Conservation (phyloP, 2,888 invertebrate species). For the Acleris sparsana region DNA sequence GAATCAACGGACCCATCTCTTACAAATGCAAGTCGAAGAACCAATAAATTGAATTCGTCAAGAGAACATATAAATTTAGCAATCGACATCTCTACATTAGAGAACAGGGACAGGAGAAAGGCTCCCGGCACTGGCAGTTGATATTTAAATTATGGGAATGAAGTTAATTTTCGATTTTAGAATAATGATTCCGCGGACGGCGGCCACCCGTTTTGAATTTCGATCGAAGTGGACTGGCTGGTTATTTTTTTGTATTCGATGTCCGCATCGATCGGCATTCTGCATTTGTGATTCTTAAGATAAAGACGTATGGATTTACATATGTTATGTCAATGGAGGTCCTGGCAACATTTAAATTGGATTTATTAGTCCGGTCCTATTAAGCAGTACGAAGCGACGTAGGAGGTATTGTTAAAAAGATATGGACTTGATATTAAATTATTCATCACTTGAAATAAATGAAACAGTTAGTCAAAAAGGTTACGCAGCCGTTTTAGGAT, state of each 20-base stretch:
- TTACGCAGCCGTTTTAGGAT: constrained; percentile 18
- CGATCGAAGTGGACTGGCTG: constrained; percentile 65
- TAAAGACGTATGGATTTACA: constrained; percentile 83
- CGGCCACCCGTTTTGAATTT: constrained; percentile 78
- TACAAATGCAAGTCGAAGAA: constrained; percentile 45
- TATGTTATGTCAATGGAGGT: constrained; percentile 80
- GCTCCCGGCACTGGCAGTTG: constrained; percentile 48
- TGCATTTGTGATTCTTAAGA: constrained; percentile 79
- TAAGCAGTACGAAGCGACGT: constrained; percentile 66
- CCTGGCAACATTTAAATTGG: constrained; percentile 79
- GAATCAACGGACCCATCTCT: constrained; percentile 51
- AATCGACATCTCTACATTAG: constrained; percentile 70
- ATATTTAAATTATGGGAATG: constrained; percentile 82
- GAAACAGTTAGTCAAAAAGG: constrained; percentile 10
- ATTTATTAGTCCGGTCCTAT: constrained; percentile 77
- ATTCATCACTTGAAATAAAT: constrained; percentile 26
- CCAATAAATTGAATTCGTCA: constrained; percentile 74
- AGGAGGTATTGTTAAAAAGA: constrained; percentile 60
- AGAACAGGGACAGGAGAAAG: constrained; percentile 50
- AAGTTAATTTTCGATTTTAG: constrained; percentile 81
- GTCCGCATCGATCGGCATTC: constrained; percentile 68
- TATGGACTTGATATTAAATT: constrained; percentile 23
- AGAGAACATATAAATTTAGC: constrained; percentile 69
- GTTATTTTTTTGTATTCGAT: constrained; percentile 58
- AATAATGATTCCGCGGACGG: constrained; percentile 74